phyloP scores from a whole-genome alignment of 2,113 vertebrate species.

The Anseranas semipalmata region DNA sequence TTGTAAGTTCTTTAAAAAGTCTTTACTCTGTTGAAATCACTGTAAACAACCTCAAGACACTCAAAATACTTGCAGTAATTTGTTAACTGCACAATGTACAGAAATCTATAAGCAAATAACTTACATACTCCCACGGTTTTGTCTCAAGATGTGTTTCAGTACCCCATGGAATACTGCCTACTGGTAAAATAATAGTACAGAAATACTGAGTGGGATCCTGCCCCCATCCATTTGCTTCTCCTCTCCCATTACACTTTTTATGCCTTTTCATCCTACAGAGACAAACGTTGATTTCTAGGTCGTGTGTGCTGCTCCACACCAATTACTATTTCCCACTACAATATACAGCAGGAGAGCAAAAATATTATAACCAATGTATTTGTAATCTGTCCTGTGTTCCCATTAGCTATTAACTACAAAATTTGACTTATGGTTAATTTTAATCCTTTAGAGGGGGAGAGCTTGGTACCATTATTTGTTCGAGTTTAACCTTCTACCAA shows the following conservation, averaged over 20 bases:
- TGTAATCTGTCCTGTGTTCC: background rate
- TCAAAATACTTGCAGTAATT: background rate
- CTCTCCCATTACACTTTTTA: background rate
- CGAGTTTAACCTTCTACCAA: background rate
- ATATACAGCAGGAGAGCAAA: background rate
- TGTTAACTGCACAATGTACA: background rate
- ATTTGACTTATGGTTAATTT: background rate
- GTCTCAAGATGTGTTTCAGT: background rate
- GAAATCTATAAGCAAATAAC: background rate
- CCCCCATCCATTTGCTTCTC: background rate
- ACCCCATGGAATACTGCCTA: background rate
- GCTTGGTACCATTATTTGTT: background rate
- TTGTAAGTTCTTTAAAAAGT: background rate
- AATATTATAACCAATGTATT: background rate
- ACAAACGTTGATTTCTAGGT: background rate
- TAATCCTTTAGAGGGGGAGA: background rate
- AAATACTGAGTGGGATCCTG: background rate
- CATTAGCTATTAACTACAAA: background rate
- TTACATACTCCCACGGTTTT: background rate
- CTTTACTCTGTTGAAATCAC: background rate
- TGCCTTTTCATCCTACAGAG: background rate
- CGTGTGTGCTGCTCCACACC: background rate
- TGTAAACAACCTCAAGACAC: background rate
- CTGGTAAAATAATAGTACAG: background rate
- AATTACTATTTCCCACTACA: background rate